phyloP scores from a whole-genome alignment of 2,888 invertebrate genomes.

The Selenia dentaria region DNA sequence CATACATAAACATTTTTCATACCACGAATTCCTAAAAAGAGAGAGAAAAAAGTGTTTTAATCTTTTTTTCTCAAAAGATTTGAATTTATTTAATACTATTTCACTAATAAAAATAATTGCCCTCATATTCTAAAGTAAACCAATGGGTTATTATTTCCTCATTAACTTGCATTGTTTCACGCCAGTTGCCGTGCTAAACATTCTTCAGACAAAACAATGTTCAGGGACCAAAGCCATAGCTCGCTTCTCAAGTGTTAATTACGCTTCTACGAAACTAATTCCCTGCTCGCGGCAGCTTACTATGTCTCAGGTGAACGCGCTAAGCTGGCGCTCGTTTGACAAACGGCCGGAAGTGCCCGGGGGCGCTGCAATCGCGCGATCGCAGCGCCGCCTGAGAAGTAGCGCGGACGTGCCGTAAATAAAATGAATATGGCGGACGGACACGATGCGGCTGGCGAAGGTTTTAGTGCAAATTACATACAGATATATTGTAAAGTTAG shows the following conservation, averaged over 20 bases:
- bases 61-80: too few relatives aligned
- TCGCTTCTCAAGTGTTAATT: slow-evolving; percentile 23
- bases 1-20: too few relatives aligned
- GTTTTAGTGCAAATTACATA: slow-evolving; percentile 54
- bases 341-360: slow-evolving; percentile 68
- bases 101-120: too few relatives aligned
- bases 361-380: slow-evolving; percentile 66
- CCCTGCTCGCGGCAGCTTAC: slow-evolving; percentile 23
- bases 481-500: too few relatives aligned
- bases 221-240: slow-evolving; percentile 15
- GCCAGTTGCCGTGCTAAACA: not conserved
- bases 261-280: slow-evolving; percentile 18
- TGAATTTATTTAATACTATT: too few relatives aligned
- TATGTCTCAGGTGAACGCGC: slow-evolving; percentile 60
- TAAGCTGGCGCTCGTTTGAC: slow-evolving; percentile 59
- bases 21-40: too few relatives aligned
- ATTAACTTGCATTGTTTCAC: not conserved
- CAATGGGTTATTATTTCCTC: too few relatives aligned
- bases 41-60: too few relatives aligned
- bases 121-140: too few relatives aligned
- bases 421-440: slow-evolving; percentile 72
- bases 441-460: slow-evolving; percentile 45
- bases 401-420: slow-evolving; percentile 72
- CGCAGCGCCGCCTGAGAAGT: slow-evolving; percentile 54
- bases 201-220: slow-evolving; percentile 12